These are phyloP conservation scores for Pelmatolapia mariae DNA, from an alignment of 2,113 vertebrate genomes.

Conservation along the genomic window DNA sequence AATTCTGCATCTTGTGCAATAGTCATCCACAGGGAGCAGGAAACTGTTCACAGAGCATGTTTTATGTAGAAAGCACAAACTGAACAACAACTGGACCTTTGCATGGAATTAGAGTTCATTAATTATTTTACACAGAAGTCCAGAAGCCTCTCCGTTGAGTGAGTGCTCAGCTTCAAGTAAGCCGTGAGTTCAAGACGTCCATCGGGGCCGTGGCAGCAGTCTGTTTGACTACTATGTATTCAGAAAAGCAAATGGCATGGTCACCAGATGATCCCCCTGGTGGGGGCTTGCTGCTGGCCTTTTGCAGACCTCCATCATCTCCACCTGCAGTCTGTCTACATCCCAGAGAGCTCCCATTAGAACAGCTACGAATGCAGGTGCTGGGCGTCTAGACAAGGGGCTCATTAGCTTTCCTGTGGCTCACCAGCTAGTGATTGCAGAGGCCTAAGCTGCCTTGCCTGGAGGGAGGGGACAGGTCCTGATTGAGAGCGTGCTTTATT, in stretches of 20 bases:
- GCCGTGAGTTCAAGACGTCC: constrained; percentile 36
- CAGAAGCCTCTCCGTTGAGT: constrained; percentile 13
- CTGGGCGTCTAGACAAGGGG: constrained; percentile 66
- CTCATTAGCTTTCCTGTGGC: constrained; percentile 76
- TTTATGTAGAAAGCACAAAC: neutral
- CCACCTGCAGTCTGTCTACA: constrained; percentile 48
- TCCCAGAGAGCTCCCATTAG: constrained; percentile 40
- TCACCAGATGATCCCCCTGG: constrained; percentile 49
- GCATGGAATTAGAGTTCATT: constrained; percentile 24
- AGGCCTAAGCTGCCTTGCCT: constrained; percentile 58
- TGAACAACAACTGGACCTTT: constrained; percentile 9
- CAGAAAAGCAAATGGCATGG: constrained; percentile 32
- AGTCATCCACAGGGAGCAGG: neutral
- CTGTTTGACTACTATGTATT: constrained; percentile 49
- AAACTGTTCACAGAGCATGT: neutral
- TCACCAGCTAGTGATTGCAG: constrained; percentile 72
- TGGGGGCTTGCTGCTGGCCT: constrained; percentile 48
- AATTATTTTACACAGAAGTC: constrained; percentile 38
- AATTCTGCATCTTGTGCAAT: constrained; percentile 13
- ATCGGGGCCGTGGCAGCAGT: neutral
- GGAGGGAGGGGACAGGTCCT: constrained; percentile 68
- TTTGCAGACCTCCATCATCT: constrained; percentile 61
- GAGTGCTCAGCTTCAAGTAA: constrained; percentile 26
- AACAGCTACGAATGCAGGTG: constrained; percentile 65
- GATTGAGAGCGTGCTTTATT: constrained; percentile 77